Percentiles rank a stretch among this genome's conserved stretches.
phyloP scores from a whole-genome alignment of 2,113 vertebrate species.

The Hemichromis elongatus region DNA sequence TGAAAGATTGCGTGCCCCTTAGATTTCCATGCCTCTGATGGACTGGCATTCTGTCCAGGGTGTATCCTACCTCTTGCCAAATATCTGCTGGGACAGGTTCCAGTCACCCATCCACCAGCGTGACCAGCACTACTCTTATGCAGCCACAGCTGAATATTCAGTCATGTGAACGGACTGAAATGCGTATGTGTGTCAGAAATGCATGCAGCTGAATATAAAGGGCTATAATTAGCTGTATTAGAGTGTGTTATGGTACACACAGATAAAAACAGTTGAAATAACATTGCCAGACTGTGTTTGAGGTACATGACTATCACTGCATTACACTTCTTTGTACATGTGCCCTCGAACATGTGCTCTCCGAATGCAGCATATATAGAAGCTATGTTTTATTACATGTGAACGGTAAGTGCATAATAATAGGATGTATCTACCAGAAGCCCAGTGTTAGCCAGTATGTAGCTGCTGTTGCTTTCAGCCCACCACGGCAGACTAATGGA shows the following conservation, averaged over 20 bases:
- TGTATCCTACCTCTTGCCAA: neutral
- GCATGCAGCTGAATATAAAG: neutral
- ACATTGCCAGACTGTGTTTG: neutral
- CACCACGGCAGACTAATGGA: conserved; percentile 39
- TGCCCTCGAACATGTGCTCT: neutral
- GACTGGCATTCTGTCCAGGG: neutral
- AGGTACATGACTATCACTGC: neutral
- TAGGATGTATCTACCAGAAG: neutral
- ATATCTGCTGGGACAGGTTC: neutral
- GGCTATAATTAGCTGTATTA: neutral
- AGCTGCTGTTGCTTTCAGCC: conserved; percentile 6
- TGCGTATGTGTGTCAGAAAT: neutral
- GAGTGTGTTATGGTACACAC: neutral
- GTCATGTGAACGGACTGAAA: neutral
- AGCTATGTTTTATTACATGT: neutral
- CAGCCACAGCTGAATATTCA: neutral
- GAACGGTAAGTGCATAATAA: neutral
- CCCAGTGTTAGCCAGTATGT: neutral
- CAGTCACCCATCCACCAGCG: neutral
- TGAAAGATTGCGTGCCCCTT: neutral
- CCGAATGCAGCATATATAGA: neutral
- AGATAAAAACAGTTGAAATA: neutral
- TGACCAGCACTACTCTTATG: neutral
- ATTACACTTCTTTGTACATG: neutral
- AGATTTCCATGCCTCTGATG: neutral